phyloP scores from a whole-genome alignment of 2,888 invertebrate species.

The Monoplex corrugatus region DNA sequence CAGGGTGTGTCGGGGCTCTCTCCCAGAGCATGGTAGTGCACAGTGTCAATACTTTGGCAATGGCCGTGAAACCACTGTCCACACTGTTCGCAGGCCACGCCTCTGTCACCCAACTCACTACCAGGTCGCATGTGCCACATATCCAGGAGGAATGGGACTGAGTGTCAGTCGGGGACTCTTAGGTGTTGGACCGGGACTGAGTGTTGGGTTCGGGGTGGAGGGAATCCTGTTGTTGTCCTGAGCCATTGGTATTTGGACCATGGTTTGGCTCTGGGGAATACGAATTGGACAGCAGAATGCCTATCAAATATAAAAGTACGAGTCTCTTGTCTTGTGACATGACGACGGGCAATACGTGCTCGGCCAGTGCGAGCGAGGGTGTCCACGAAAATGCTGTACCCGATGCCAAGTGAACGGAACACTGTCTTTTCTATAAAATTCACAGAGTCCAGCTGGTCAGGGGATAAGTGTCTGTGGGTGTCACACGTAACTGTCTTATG shows the following conservation, averaged over 20 bases:
- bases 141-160: constrained; percentile 33
- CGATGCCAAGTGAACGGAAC: not conserved
- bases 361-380: not conserved
- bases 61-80: too few relatives aligned
- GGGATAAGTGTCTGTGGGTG: not conserved
- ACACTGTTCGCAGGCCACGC: too few relatives aligned
- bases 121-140: constrained; percentile 36
- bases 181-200: not conserved
- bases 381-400: not conserved
- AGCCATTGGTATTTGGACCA: not conserved
- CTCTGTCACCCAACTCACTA: too few relatives aligned
- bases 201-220: not conserved
- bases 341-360: not conserved
- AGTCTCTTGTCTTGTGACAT: not conserved
- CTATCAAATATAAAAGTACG: not conserved
- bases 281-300: not conserved
- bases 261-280: constrained; percentile 16
- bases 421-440: not conserved
- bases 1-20: too few relatives aligned
- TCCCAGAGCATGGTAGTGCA: too few relatives aligned
- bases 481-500: not conserved
- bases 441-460: not conserved
- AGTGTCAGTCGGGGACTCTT: not conserved
- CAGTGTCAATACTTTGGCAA: too few relatives aligned
- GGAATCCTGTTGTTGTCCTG: not conserved